Evolutionary conservation across 2,113 vertebrate genomes (phyloP), one percentile per base, ranked within the genome.

Genomic region (Macrotus californicus): DNA sequence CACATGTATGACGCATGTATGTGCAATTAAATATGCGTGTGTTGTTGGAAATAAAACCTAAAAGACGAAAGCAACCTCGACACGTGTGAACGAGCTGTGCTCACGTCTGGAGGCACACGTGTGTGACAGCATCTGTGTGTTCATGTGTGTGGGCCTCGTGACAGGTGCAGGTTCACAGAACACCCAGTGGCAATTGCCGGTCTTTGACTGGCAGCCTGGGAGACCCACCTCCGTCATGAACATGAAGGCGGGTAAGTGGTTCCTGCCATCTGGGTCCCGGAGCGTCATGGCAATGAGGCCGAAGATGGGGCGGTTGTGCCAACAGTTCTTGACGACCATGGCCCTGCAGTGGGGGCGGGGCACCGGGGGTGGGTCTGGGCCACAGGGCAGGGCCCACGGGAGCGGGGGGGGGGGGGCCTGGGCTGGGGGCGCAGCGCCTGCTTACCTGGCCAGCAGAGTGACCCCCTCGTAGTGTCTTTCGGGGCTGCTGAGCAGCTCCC

Each of bases 261-360:
- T 50, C 11, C 8, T 1, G 3, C 34, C 48, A 4, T 29, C 16
- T 0, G 0, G 77, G 4, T 82, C 73, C 61, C 75, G 85, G 13
- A 97, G 94, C 9, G 4, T 10, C 2, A 0, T 59, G 73, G 96
- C 2, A 16, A 96, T 22, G 59, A 95, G 4, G 46, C 94, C 34
- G 77, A 97, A 97, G 77, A 96, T 6, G 2, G 96, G 94, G 15
- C 85, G 5, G 41, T 70, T 95, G 82, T 97, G 97, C 96, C 97
- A 97, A 3, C 97, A 97, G 24, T 79, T 73, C 39, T 46, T 64
- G 73, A 24, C 0, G 2, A 95, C 95, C 95, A 97, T 77, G 77
- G 85, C 73, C 84, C 96, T 97, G 46, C 0, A 2, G 0, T 0
- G 19, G 70, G 4, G 84, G 48, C 8, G 1, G 11, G 1, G 41